Conservation (phyloP, 2,797 vertebrate genomes). For the Propithecus perrieri region DNA sequence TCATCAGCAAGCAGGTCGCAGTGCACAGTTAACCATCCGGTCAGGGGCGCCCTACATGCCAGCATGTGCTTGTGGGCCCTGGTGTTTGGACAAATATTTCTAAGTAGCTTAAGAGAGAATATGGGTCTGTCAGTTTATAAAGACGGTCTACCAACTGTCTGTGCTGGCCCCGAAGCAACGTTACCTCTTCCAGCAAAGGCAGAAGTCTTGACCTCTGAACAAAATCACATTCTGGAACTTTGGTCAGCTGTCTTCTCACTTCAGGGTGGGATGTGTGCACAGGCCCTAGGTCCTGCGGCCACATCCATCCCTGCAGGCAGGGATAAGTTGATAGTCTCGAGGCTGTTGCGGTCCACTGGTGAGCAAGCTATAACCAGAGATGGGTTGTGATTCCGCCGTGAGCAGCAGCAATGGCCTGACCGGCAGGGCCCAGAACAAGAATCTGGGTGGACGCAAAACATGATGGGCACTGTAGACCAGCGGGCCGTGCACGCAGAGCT, state of each 20-base stretch:
- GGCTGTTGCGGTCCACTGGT: not conserved
- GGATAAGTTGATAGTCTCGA: not conserved
- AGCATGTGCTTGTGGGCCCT: not conserved
- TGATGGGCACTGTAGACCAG: not conserved
- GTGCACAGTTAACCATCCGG: not conserved
- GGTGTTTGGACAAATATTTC: not conserved
- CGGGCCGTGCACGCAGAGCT: not conserved
- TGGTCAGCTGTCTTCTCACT: not conserved
- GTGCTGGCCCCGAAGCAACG: not conserved
- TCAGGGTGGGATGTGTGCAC: not conserved
- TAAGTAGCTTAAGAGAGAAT: not conserved
- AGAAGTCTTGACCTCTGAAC: not conserved
- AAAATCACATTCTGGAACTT: not conserved
- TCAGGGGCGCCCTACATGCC: not conserved
- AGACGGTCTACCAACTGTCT: not conserved
- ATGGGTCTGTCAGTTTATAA: not conserved
- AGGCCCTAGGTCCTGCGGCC: not conserved
- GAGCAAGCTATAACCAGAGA: not conserved
- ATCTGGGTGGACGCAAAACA: not conserved
- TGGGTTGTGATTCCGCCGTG: not conserved
- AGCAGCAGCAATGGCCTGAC: not conserved
- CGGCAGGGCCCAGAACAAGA: not conserved
- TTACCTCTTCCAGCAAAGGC: not conserved
- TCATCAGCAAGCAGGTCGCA: not conserved
- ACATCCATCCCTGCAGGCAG: not conserved